These are phyloP conservation scores for Proales similis DNA, from an alignment of 1,140 invertebrate species.

Conservation along the genomic window DNA sequence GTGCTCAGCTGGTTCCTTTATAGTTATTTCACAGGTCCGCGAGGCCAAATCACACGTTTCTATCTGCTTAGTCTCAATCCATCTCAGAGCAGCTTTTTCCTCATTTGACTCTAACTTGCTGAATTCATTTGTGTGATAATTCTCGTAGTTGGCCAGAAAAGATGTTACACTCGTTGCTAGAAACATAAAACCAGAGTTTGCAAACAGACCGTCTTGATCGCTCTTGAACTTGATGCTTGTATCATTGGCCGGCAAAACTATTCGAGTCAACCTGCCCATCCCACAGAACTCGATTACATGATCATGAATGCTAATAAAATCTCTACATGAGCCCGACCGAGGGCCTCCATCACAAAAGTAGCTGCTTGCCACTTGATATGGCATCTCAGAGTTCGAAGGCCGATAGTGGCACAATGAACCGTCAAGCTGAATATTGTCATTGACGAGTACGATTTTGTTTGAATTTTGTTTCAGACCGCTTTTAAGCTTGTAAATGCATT, in stretches of 20 bases:
- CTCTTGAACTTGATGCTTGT: conserved; percentile 5
- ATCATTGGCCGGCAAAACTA: neutral
- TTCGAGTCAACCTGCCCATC: conserved; percentile 26
- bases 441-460: conserved; percentile 9
- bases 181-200: conserved; percentile 34
- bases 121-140: neutral
- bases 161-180: neutral
- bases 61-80: neutral
- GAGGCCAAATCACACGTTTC: conserved; percentile 7
- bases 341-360: conserved; percentile 34
- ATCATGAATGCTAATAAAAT: conserved; percentile 9
- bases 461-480: conserved; percentile 10
- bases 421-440: conserved; percentile 23
- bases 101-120: neutral
- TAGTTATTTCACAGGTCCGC: neutral
- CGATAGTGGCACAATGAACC: neutral
- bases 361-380: neutral
- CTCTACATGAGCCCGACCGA: neutral
- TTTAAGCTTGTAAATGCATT: conserved; percentile 4
- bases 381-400: neutral
- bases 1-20: neutral
- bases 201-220: conserved; percentile 1
- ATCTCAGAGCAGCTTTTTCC: conserved; percentile 5
- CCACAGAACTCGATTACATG: conserved; percentile 5
- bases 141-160: neutral